A percentile compares a stretch with the other conserved stretches of the same genome.
These are phyloP conservation scores for Helobdella robusta DNA, from an alignment of 2,888 invertebrate species.

Conservation along the genomic window DNA sequence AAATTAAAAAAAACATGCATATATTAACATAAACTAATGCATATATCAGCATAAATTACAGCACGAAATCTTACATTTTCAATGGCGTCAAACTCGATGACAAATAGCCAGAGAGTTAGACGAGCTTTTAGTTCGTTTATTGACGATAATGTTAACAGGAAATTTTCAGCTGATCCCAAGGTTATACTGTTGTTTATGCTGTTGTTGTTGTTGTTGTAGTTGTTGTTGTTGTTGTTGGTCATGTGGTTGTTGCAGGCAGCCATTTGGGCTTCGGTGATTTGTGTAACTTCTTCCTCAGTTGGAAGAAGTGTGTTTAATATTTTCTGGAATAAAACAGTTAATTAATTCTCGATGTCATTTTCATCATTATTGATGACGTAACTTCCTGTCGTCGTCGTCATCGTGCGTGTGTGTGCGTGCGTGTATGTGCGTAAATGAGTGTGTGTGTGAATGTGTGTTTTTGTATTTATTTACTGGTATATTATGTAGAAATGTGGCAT, in stretches of 20 bases:
- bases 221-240: slow-evolving; percentile 3
- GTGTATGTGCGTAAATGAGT: too few species aligned
- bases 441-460: too few species aligned
- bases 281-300: slow-evolving; percentile 86
- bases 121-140: slow-evolving; percentile 87
- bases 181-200: slow-evolving; percentile 45
- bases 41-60: not conserved
- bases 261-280: slow-evolving; percentile 89
- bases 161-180: slow-evolving; percentile 87
- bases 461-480: too few species aligned
- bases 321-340: too few species aligned
- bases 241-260: slow-evolving; percentile 5
- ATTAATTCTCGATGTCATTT: too few species aligned
- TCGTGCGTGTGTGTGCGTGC: too few species aligned
- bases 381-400: too few species aligned
- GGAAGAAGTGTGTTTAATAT: slow-evolving; percentile 85
- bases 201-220: slow-evolving; percentile 12
- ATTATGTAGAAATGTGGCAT: too few species aligned
- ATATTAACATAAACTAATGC: not conserved
- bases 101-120: slow-evolving; percentile 92
- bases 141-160: slow-evolving; percentile 85
- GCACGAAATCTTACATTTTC: slow-evolving; percentile 62
- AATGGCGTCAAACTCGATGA: slow-evolving; percentile 90
- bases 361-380: too few species aligned
- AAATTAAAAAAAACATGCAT: not conserved